These are phyloP conservation scores for Lycocerus yunnanus DNA, from an alignment of 2,888 invertebrate genomes.

Conservation along the genomic window DNA sequence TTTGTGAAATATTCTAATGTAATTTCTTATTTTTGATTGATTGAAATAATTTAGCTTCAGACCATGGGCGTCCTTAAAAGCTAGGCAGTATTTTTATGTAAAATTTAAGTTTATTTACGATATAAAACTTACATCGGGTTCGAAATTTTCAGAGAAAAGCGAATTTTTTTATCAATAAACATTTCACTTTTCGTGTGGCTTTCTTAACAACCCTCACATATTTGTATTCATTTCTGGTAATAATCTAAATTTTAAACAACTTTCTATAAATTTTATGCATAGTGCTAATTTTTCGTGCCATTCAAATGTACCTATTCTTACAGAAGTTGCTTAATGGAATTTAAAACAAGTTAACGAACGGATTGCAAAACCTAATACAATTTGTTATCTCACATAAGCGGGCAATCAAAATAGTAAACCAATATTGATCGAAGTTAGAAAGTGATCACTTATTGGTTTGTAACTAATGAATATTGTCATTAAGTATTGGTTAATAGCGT, in stretches of 20 bases:
- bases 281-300: neutral
- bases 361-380: neutral
- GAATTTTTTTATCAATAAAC: neutral
- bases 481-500: neutral
- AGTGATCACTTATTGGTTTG: neutral
- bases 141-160: neutral
- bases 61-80: too few relatives aligned
- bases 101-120: too few relatives aligned
- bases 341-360: neutral
- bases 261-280: neutral
- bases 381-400: neutral
- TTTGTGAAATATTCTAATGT: too few relatives aligned
- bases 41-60: too few relatives aligned
- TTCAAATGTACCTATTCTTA: neutral
- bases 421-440: neutral
- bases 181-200: neutral
- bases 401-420: neutral
- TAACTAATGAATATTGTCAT: neutral
- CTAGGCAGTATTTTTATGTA: too few relatives aligned
- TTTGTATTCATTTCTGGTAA: neutral
- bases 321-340: neutral
- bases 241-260: neutral
- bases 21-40: too few relatives aligned
- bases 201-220: neutral
- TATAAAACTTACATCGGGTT: too few relatives aligned